Conservation (phyloP, 2,888 invertebrate genomes). For the Stratiomys singularior region DNA sequence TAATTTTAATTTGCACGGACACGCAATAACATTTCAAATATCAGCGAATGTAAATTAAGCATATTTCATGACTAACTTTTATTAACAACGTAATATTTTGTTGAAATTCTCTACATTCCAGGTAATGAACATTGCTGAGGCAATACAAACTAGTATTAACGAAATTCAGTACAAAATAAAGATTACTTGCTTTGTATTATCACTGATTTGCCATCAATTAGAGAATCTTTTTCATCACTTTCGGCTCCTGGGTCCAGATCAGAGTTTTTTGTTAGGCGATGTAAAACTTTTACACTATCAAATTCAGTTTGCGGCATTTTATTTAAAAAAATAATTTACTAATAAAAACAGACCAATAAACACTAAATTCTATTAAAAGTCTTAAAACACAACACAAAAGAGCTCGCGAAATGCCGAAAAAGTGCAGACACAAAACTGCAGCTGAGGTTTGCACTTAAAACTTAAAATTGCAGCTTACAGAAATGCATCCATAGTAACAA, state of each 20-base stretch:
- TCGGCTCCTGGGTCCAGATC: constrained; percentile 1
- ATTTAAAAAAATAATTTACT: too few species aligned
- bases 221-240: constrained; percentile 2
- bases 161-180: too few species aligned
- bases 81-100: too few species aligned
- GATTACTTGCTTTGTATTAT: constrained; percentile 5
- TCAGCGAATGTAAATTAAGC: too few species aligned
- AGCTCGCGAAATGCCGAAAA: not conserved
- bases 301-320: constrained; percentile 2
- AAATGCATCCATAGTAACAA: not conserved
- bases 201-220: constrained; percentile 12
- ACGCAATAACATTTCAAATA: too few species aligned
- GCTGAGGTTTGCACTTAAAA: not conserved
- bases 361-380: too few species aligned
- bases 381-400: not conserved
- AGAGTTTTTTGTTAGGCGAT: not conserved
- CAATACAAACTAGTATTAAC: too few species aligned
- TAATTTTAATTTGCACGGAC: too few species aligned
- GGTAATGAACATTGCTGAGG: too few species aligned
- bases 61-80: too few species aligned
- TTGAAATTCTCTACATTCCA: too few species aligned
- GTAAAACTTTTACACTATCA: not conserved
- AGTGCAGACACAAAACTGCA: not conserved
- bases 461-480: not conserved
- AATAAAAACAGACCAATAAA: too few species aligned